Base-by-base conservation (phyloP, 30 jellyfish, hydroid and myxozoan genomes). In the Phacellophora camtschatica region DNA sequence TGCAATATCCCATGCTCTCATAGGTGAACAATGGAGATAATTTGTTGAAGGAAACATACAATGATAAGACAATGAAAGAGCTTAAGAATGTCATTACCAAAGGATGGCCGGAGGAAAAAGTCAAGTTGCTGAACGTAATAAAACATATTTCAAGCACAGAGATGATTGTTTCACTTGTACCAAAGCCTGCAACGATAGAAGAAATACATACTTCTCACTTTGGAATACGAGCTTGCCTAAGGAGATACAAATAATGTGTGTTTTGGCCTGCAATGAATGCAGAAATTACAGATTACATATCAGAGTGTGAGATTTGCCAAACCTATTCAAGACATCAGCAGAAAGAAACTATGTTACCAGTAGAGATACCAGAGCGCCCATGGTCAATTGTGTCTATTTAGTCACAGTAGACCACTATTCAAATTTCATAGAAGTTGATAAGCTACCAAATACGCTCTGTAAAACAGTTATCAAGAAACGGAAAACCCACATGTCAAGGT, bases 381-480 rank as follows among this genome's bases (percentile, higher is more conserved):
- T 74, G 78, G 87, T 46, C 33, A 55, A 74, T 57, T 53, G 77
- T 71, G 51, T 39, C 80, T 75, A 67, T 66, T 41, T 57, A 39
- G 88, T 75, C 88, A 75, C 88, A 53, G 82, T 75, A 43, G 71
- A 59, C 80, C 88, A 75, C 66, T 75, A 48, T 59, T 75, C 88
- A n/a, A 59, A 75, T 41, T 75, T 57, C 29, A 75, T 57, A 31
- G 88, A 75, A 75, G 88, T 75, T 75, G 88, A 75, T 36, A 55
- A 41, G 68, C 66, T 75, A 35, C 83, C 67, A 0, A 53, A 34
- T 36, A 75, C 88, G 27, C 88, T 75, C 23, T 53, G 82, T 33
- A 25, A 57, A 57, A 35, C 88, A 39, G 88, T 57, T 43, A 58
- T 75, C 88, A 58, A 75, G 66, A 39, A 58, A 32, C 71, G 36